Evolutionary conservation across 2,113 vertebrate genomes (phyloP).

Genomic region (Pseudorasbora parva): DNA sequence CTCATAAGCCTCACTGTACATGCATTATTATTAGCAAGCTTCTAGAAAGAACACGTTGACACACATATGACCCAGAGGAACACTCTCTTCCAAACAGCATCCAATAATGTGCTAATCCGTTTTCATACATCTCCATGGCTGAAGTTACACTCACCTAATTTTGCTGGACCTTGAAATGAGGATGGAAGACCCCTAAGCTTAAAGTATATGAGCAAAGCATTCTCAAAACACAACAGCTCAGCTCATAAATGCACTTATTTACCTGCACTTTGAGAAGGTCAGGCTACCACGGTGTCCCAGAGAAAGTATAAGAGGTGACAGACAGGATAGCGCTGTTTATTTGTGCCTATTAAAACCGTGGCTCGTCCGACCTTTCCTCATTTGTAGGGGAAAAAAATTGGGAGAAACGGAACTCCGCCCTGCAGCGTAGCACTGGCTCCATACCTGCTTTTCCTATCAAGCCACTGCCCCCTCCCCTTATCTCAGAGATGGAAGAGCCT

Average conservation of each 20-base stretch:
- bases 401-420: constrained; percentile 55
- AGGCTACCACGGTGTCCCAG: neutral
- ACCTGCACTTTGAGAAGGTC: constrained; percentile 28
- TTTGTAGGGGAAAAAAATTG: constrained; percentile 50
- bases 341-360: neutral
- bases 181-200: constrained; percentile 33
- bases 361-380: constrained; percentile 24
- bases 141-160: neutral
- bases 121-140: neutral
- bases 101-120: neutral
- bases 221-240: neutral
- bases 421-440: neutral
- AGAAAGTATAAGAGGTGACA: neutral
- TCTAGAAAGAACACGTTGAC: constrained; percentile 1
- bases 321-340: neutral
- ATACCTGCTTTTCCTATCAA: constrained; percentile 44
- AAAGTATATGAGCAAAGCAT: constrained; percentile 50
- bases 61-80: neutral
- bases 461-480: neutral
- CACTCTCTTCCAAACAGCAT: neutral
- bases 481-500: neutral
- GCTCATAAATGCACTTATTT: constrained; percentile 25
- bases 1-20: neutral
- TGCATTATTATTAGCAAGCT: neutral
- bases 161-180: constrained; percentile 28